These are phyloP conservation scores for Dreissena polymorpha DNA, from an alignment of 1,140 invertebrate species.

Conservation along the genomic window DNA sequence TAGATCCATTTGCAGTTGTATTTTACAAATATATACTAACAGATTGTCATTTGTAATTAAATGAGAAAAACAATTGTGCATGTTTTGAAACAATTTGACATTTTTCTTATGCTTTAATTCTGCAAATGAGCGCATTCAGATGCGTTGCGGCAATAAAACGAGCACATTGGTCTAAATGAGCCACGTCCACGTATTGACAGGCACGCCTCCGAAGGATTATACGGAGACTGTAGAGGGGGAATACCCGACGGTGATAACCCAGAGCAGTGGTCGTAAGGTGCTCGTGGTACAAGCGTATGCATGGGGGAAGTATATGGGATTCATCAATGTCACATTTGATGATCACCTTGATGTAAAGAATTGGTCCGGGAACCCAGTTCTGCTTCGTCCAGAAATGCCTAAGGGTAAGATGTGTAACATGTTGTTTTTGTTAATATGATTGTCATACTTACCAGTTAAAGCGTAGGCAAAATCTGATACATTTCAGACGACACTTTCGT, in stretches of 20 bases:
- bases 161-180: too few relatives aligned
- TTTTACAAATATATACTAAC: too few relatives aligned
- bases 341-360: constrained; percentile 85
- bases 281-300: constrained; percentile 95
- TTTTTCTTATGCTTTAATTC: too few relatives aligned
- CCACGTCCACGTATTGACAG: too few relatives aligned
- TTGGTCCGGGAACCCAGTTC: constrained; percentile 88
- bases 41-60: too few relatives aligned
- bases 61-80: too few relatives aligned
- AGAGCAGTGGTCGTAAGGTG: constrained; percentile 86
- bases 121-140: too few relatives aligned
- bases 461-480: neutral
- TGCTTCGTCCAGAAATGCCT: constrained; percentile 84
- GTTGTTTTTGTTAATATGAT: neutral
- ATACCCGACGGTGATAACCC: constrained; percentile 89
- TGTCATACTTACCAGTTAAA: neutral
- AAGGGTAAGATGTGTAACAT: constrained; percentile 59
- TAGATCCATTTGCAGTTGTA: too few relatives aligned
- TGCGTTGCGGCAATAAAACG: too few relatives aligned
- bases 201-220: too few relatives aligned
- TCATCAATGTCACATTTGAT: constrained; percentile 87
- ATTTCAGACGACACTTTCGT: too few relatives aligned
- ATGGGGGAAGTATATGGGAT: constrained; percentile 94
- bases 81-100: too few relatives aligned
- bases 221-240: constrained; percentile 85